A percentile compares a stretch with the other conserved stretches of the same genome.
Evolutionary conservation across 2,113 vertebrate species (phyloP).

Genomic region (Aegotheles bennettii): DNA sequence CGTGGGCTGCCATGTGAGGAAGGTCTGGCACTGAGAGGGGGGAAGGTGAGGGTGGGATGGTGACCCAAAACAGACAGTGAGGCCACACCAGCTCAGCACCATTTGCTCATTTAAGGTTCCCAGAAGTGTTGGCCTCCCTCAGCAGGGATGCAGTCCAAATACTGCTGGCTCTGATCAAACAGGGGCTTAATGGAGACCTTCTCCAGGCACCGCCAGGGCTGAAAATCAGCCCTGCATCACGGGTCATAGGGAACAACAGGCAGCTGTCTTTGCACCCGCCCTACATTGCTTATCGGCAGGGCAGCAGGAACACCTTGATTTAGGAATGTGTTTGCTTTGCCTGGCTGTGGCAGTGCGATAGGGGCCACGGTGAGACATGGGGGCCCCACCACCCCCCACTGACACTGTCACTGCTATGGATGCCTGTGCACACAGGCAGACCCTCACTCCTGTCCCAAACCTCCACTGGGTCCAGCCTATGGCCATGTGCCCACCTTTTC

Average conservation of each 20-base stretch:
- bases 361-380: not conserved
- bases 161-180: not conserved
- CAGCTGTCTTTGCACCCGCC: not conserved
- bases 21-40: not conserved
- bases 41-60: accelerated
- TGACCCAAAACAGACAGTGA: not conserved
- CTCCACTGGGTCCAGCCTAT: accelerated
- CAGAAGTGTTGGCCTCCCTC: not conserved
- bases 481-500: not conserved
- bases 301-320: not conserved
- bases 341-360: not conserved
- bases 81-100: not conserved
- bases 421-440: accelerated
- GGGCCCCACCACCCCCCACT: not conserved
- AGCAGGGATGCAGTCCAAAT: not conserved
- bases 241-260: not conserved
- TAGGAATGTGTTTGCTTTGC: conserved; percentile 56
- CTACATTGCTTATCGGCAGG: not conserved
- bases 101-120: not conserved
- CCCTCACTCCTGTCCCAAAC: not conserved
- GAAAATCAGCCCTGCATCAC: not conserved
- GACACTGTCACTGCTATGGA: not conserved
- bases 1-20: accelerated
- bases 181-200: not conserved
- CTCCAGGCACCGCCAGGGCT: not conserved